phyloP scores from a whole-genome alignment of 1,140 invertebrate species.

The Pseudomyrmex pallidus region DNA sequence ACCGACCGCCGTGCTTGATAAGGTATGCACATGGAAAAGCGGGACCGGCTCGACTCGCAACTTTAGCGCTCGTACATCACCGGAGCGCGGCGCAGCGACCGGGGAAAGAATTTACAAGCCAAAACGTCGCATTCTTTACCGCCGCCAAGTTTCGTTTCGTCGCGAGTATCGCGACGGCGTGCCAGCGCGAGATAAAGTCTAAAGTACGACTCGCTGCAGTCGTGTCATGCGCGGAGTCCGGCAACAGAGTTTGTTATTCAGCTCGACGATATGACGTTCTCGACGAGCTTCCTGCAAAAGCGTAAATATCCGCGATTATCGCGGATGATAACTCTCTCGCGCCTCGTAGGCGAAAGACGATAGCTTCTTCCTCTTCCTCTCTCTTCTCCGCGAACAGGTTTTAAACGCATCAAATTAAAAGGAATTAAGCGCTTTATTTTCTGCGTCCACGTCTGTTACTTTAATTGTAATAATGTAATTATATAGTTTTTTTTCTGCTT shows the following conservation, averaged over 20 bases:
- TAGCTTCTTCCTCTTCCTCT: too few species aligned
- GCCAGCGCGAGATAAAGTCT: conserved; percentile 58
- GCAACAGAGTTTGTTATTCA: conserved; percentile 19
- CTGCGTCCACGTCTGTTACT: not conserved
- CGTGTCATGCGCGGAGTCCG: not conserved
- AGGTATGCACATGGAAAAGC: conserved; percentile 51
- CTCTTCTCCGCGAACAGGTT: not conserved
- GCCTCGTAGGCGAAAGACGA: not conserved
- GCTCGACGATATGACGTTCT: conserved; percentile 18
- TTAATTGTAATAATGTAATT: not conserved
- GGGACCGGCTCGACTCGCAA: conserved; percentile 12
- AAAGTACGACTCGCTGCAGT: conserved; percentile 33
- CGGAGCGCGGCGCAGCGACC: not conserved
- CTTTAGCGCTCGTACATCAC: conserved; percentile 59
- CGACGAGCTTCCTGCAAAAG: conserved; percentile 30
- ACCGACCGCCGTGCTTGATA: conserved; percentile 28
- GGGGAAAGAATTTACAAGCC: conserved; percentile 61
- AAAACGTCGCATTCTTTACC: conserved; percentile 59
- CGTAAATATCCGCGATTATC: conserved; percentile 34
- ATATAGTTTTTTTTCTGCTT: not conserved
- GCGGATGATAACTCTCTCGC: conserved; percentile 29
- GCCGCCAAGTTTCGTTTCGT: conserved; percentile 38
- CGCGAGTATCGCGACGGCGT: conserved; percentile 44
- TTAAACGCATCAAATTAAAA: not conserved
- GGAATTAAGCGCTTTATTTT: not conserved